Conservation (phyloP, 1,140 invertebrate species). For the Medauroidea extradentata region DNA sequence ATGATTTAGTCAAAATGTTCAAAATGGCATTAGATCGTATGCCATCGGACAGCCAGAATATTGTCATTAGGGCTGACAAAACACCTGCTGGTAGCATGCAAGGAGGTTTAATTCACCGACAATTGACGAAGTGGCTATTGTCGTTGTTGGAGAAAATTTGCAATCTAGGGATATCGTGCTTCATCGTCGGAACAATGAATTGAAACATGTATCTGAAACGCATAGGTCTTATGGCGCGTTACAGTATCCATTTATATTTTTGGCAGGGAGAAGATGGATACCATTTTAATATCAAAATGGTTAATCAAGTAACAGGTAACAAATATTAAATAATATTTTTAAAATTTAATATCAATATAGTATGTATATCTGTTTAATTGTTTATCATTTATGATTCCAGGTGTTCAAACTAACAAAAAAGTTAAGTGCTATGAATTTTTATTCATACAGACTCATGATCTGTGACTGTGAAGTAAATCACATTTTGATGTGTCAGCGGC, state of each 20-base stretch:
- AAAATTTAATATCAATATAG: too few species aligned
- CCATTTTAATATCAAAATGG: constrained; percentile 11
- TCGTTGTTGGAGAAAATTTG: constrained; percentile 38
- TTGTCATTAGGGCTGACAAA: too few species aligned
- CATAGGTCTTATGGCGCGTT: constrained; percentile 30
- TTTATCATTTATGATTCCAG: too few species aligned
- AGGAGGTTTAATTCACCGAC: constrained; percentile 44
- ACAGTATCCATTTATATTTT: constrained; percentile 36
- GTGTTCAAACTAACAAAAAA: constrained; percentile 23
- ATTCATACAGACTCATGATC: constrained; percentile 25
- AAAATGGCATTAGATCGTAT: constrained; percentile 24
- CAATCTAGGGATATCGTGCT: constrained; percentile 42
- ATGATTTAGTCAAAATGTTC: constrained; percentile 39
- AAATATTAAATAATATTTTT: constrained; percentile 38
- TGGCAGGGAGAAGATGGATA: constrained; percentile 19
- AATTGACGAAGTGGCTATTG: constrained; percentile 42
- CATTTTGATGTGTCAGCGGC: too few species aligned
- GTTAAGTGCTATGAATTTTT: constrained; percentile 31
- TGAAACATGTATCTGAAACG: constrained; percentile 32
- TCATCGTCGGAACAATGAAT: constrained; percentile 31
- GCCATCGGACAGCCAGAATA: constrained; percentile 32
- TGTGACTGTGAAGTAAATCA: constrained; percentile 33
- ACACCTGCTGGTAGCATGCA: constrained; percentile 38
- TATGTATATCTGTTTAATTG: too few species aligned
- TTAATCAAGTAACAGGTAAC: constrained; percentile 1